These are phyloP conservation scores for Cynaeus angustus DNA, from an alignment of 2,888 invertebrate genomes.

Conservation along the genomic window DNA sequence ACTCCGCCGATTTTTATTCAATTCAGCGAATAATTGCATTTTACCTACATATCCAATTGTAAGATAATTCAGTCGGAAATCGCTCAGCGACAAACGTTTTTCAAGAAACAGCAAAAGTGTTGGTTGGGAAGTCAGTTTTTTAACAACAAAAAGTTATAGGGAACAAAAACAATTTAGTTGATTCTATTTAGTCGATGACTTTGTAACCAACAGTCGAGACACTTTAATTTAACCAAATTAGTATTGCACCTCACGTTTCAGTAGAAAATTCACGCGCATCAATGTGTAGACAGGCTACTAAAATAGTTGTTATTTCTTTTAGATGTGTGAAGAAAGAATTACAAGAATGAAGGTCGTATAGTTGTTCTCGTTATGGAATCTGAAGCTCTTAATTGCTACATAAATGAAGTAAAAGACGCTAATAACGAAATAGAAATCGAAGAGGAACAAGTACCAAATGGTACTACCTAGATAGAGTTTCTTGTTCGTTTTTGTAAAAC, in stretches of 20 bases:
- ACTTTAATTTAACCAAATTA: conserved; percentile 8
- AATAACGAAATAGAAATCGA: conserved; percentile 65
- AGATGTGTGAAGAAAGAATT: conserved; percentile 35
- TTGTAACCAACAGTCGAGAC: background rate
- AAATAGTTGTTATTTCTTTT: conserved; percentile 25
- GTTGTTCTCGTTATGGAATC: conserved; percentile 58
- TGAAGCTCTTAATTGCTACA: conserved; percentile 64
- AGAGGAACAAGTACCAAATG: conserved; percentile 64
- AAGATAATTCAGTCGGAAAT: conserved; percentile 5
- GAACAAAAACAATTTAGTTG: too few species aligned
- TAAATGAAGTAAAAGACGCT: conserved; percentile 67
- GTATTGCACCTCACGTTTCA: conserved; percentile 35
- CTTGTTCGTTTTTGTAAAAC: conserved; percentile 2
- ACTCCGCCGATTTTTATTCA: background rate
- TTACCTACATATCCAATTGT: background rate
- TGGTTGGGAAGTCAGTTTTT: too few species aligned
- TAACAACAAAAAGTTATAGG: too few species aligned
- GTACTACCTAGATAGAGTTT: conserved; percentile 53
- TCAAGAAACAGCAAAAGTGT: background rate
- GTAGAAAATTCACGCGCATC: conserved; percentile 25
- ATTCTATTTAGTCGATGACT: too few species aligned
- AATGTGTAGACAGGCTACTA: conserved; percentile 20
- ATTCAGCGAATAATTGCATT: conserved; percentile 10
- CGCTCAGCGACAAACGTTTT: background rate
- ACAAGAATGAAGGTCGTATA: conserved; percentile 32